These are phyloP conservation scores for Ichneumoninae sp. DNA, from an alignment of 2,888 invertebrate genomes.

Conservation along the genomic window DNA sequence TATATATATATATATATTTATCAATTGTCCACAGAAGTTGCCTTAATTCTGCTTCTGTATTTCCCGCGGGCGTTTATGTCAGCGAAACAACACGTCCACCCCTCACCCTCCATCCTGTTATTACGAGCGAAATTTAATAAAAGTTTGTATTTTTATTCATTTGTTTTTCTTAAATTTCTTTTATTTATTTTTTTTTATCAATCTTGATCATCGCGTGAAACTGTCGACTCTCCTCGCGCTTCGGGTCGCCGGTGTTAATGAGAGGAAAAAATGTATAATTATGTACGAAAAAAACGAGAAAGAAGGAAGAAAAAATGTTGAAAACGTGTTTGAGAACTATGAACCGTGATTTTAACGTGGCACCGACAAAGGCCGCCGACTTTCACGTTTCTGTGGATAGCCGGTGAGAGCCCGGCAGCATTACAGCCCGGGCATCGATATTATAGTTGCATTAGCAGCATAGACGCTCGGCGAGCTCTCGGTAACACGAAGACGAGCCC, in stretches of 20 bases:
- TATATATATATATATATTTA: background rate
- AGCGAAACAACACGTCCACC: constrained; percentile 5
- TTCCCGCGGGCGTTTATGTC: constrained; percentile 2
- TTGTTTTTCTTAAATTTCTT: background rate
- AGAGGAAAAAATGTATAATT: constrained; percentile 14
- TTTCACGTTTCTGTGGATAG: constrained; percentile 19
- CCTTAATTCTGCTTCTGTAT: background rate
- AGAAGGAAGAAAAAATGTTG: background rate
- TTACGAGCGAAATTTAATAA: too few species aligned
- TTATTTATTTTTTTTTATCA: background rate
- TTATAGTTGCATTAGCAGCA: constrained; percentile 69
- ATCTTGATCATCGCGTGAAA: constrained; percentile 4
- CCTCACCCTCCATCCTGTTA: background rate
- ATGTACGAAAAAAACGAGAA: background rate
- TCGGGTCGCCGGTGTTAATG: constrained; percentile 10
- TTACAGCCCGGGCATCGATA: constrained; percentile 66
- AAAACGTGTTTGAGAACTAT: constrained; percentile 58
- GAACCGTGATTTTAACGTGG: constrained; percentile 72
- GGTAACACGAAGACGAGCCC: constrained; percentile 12
- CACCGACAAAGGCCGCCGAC: constrained; percentile 71
- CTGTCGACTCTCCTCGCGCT: constrained; percentile 3
- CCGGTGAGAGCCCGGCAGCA: constrained; percentile 18
- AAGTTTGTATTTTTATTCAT: too few species aligned
- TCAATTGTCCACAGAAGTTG: constrained; percentile 15
- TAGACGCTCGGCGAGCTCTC: background rate